Evolutionary conservation across 2,113 vertebrate genomes (phyloP).

Genomic region (Desmodus rotundus): DNA sequence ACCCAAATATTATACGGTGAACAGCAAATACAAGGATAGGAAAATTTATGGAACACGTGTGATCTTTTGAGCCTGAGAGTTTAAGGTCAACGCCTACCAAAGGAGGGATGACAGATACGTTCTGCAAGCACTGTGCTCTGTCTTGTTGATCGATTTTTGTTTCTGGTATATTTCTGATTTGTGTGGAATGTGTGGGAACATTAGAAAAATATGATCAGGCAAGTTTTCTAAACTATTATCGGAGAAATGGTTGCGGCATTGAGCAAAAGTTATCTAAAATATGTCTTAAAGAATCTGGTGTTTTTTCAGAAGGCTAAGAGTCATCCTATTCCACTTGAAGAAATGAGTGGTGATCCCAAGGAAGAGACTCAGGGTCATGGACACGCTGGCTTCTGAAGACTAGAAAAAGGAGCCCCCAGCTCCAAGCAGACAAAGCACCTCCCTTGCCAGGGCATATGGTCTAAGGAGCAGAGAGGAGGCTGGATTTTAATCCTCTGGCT

Average conservation of each 20-base stretch:
- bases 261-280: background rate
- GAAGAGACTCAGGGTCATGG: background rate
- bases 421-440: background rate
- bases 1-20: background rate
- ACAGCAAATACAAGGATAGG: background rate
- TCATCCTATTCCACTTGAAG: background rate
- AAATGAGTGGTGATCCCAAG: background rate
- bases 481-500: background rate
- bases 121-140: accelerated
- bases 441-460: background rate
- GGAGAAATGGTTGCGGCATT: background rate
- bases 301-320: background rate
- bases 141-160: background rate
- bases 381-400: background rate
- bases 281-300: background rate
- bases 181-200: background rate
- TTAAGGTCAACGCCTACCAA: background rate
- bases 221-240: background rate
- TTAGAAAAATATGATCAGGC: background rate
- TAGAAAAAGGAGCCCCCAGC: background rate
- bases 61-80: background rate
- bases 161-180: background rate
- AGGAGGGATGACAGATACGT: background rate
- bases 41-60: background rate
- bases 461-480: background rate